Evolutionary conservation across 2,888 invertebrate species (phyloP).

Genomic region (Stictocephala bisonia): DNA sequence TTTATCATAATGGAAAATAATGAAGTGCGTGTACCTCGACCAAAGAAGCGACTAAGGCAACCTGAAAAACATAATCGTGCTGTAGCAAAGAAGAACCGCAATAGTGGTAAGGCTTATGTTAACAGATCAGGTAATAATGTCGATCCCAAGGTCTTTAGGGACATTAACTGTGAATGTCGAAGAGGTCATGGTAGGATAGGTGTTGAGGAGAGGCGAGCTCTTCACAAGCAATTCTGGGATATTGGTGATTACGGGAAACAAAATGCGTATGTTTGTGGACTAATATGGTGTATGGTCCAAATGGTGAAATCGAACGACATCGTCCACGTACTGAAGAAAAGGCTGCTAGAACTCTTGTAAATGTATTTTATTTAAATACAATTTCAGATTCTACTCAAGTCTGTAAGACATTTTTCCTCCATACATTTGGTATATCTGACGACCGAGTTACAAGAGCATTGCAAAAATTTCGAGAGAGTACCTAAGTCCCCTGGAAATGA

Average conservation of each 20-base stretch:
- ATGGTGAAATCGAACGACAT: background rate
- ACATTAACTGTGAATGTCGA: conserved; percentile 2
- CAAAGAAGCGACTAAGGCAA: too few relatives aligned
- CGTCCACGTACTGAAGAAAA: background rate
- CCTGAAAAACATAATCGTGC: conserved; percentile 13
- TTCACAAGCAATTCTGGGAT: too few relatives aligned
- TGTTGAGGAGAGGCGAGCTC: conserved; percentile 4
- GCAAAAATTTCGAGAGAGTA: conserved; percentile 17
- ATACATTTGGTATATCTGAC: conserved; percentile 1
- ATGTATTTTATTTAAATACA: background rate
- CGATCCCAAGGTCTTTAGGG: conserved; percentile 5
- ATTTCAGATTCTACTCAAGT: background rate
- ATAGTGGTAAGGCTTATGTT: conserved; percentile 5
- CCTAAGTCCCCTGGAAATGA: conserved; percentile 36
- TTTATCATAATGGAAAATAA: too few relatives aligned
- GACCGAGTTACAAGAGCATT: conserved; percentile 20
- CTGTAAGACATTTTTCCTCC: background rate
- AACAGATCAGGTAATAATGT: conserved; percentile 1
- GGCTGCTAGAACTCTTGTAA: background rate
- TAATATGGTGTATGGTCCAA: background rate
- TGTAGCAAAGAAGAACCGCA: conserved; percentile 13
- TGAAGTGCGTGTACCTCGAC: background rate
- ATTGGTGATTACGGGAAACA: conserved; percentile 15
- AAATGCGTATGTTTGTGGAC: background rate
- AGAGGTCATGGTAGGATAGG: conserved; percentile 7